Evolutionary conservation across 2,113 vertebrate species (phyloP).

Genomic region (Otolemur garnettii): DNA sequence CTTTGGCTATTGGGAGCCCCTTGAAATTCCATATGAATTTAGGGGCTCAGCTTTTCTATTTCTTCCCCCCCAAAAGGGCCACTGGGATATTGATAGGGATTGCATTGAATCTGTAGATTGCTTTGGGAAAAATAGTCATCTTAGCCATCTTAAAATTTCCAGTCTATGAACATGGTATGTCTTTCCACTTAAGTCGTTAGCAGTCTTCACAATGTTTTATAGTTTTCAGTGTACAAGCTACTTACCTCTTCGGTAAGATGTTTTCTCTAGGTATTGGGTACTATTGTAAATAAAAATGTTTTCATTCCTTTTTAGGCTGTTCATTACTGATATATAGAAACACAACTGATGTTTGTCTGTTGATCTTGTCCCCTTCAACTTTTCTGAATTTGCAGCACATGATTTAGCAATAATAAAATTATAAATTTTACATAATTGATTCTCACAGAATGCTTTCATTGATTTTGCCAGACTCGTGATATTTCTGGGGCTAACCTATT

Average conservation of each 20-base stretch:
- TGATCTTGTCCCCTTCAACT: background rate
- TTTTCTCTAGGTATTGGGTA: background rate
- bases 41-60: background rate
- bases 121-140: background rate
- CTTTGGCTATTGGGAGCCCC: background rate
- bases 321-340: background rate
- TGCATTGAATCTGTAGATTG: background rate
- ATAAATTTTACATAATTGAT: background rate
- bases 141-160: background rate
- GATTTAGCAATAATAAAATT: background rate
- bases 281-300: background rate
- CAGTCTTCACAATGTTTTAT: background rate
- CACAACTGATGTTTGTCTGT: background rate
- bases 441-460: background rate
- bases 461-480: background rate
- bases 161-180: background rate
- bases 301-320: slow-evolving; percentile 6
- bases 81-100: background rate
- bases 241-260: background rate
- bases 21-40: background rate
- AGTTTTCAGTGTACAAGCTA: background rate
- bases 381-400: background rate
- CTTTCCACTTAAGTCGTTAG: background rate
- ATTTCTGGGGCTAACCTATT: background rate
- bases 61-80: background rate